Percentiles rank a stretch among this genome's conserved stretches.
These are phyloP conservation scores for Brachyptera putata DNA, from an alignment of 2,888 invertebrate genomes.

Conservation along the genomic window DNA sequence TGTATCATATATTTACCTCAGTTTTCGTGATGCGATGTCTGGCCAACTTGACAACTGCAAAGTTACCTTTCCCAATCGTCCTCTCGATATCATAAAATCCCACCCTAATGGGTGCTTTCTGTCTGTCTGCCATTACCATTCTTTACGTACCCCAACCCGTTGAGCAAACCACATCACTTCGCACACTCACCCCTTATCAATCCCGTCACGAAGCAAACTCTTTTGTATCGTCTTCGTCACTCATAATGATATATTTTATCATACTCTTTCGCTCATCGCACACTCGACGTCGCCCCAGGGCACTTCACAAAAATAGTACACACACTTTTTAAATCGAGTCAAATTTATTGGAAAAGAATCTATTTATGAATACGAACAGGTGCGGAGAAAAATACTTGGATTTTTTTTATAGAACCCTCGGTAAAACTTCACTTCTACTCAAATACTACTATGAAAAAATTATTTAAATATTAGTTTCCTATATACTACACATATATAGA, in stretches of 20 bases:
- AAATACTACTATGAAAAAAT: no score
- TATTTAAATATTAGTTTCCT: no score
- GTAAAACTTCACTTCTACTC: no score
- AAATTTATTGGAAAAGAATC: no score
- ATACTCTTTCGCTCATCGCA: not conserved
- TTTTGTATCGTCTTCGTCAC: not conserved
- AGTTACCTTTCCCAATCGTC: slow-evolving; percentile 98
- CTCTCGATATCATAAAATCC: slow-evolving; percentile 97
- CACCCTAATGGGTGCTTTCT: slow-evolving; percentile 75
- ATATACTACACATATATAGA: no score
- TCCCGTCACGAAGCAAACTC: not conserved
- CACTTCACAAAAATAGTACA: no score
- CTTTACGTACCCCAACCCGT: not conserved
- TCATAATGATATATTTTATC: no score
- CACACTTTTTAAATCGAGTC: no score
- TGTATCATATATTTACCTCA: slow-evolving; percentile 80
- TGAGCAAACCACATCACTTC: not conserved
- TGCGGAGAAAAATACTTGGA: no score
- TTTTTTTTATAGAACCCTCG: no score
- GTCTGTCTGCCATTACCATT: slow-evolving; percentile 49
- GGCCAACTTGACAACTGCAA: slow-evolving; percentile 97
- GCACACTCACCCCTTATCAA: not conserved
- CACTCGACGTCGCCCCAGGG: no score
- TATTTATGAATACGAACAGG: no score
- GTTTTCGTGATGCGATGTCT: slow-evolving; percentile 97